Evolutionary conservation across 2,113 vertebrate species (phyloP), one percentile per base, ranked within the genome.

Genomic region (Conger conger): DNA sequence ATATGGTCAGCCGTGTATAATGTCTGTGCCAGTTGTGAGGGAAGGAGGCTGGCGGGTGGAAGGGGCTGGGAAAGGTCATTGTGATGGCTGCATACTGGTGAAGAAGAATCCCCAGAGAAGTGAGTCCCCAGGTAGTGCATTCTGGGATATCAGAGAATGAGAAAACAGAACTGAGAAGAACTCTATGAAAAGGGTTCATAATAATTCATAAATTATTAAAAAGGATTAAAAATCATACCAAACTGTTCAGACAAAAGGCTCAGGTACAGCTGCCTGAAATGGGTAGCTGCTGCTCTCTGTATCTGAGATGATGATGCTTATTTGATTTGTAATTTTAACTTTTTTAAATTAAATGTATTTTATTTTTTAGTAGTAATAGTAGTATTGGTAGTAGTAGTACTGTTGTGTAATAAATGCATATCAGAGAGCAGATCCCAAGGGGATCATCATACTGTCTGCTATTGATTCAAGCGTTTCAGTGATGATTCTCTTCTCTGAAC

Each of bases 41-140:
- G 20, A 63, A 63, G 20, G 20, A 1, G 57, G 57, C 5, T 53
- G 45, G 40, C 37, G 73, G 30, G 35, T 38, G 35, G 50, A 36
- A 13, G 76, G 23, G 53, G 76, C 37, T 79, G 35, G 79, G 54
- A 63, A 86, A 86, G 85, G 85, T 86, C 81, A 79, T 36, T 16
- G 33, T 76, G 15, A 40, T 15, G 37, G 45, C 60, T 42, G 79
- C 23, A 18, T 37, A 57, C n/a, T n/a, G 27, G 40, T 77, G 17
- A 68, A 85, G 40, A 77, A 77, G 63, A 86, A 81, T 54, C 82
- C 16, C 8, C 79, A 30, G 3, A 50, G 76, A 86, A 83, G 82
- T 53, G 81, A 15, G 13, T 27, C 30, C 38, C 3, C 33, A 77
- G 80, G 42, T 80, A 30, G 35, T 37, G 84, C 42, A 82, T 76